phyloP scores from a whole-genome alignment of 1,140 invertebrate genomes.

The Drosophila ironensis region DNA sequence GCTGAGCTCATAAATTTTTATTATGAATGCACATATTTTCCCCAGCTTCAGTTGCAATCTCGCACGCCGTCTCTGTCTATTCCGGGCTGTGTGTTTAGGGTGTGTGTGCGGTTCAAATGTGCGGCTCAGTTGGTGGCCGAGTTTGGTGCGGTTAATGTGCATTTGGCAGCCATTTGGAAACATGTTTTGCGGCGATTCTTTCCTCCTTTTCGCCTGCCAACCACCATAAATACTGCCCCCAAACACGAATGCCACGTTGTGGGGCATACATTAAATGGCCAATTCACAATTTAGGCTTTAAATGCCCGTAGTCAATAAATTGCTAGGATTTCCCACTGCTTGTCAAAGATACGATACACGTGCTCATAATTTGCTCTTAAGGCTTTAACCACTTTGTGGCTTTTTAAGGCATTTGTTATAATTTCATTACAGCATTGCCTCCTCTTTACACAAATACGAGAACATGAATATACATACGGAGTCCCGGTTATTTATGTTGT shows the following conservation, averaged over 20 bases:
- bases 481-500: constrained; percentile 30
- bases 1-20: constrained; percentile 41
- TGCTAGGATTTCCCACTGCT: too few species aligned
- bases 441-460: too few species aligned
- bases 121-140: constrained; percentile 33
- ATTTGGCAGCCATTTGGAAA: constrained; percentile 36
- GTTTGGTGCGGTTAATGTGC: constrained; percentile 36
- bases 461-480: background rate
- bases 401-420: constrained; percentile 4
- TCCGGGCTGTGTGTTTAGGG: constrained; percentile 3
- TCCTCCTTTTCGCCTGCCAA: background rate
- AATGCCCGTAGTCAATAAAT: too few species aligned
- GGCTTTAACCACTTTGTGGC: background rate
- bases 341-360: background rate
- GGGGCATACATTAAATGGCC: constrained; percentile 5
- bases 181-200: constrained; percentile 18
- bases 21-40: constrained; percentile 47
- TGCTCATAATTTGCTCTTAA: background rate
- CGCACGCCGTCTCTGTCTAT: background rate
- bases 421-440: constrained; percentile 34
- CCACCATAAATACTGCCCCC: constrained; percentile 20
- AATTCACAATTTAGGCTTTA: background rate
- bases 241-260: constrained; percentile 4
- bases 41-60: constrained; percentile 13
- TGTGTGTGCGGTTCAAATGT: constrained; percentile 18